Base-by-base conservation (phyloP, 2,797 vertebrate genomes). In the Steatocranus sp. region DNA sequence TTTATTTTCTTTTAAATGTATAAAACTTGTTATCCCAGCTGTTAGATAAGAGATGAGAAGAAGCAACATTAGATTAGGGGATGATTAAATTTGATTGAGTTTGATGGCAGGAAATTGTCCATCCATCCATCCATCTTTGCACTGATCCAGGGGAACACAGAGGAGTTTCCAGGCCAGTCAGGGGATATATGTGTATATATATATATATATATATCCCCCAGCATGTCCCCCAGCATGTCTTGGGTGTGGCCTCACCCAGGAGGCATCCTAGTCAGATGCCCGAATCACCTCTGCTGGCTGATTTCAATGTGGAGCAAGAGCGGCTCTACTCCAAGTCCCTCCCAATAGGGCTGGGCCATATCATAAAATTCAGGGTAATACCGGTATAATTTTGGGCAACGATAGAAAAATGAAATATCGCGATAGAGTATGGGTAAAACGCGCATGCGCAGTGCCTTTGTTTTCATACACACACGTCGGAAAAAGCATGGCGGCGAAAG, bases 331-430 rank as follows among this genome's bases (percentile, higher is more conserved):
- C 53, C 7, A 11, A 34, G 32, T 36, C 32, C 32, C 3, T 61
- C 4, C 3, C 20, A 50, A 6, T 14, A 2, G 11, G 1, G 20
- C 20, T 1, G 50, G 6, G 50, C 7, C 11, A 25, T 25, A 8
- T 53, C 50, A 25, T 14, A 53, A 11, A 0, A 0, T 3, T 25
- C 50, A 53, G 2, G 0, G 18, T 20, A 49, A 51, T 49, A 11
- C 48, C 0, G 1, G 48, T 49, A 49, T 49, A 49, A 49, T 49
- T n/a, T 49, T 49, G 48, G 18, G 48, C 48, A 20, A 49, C 9
- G 0, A 2, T 0, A 49, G 48, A 11, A 49, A 49, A 49, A 49
- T 49, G 0, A 49, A 49, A 49, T 49, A 49, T n/a, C 0, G 0
- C 2, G 0, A 50, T 50, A 50, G 48, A 50, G 20, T 50, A 2